Evolutionary conservation across 2,797 vertebrate genomes (phyloP).

Genomic region (Siniperca undulata): DNA sequence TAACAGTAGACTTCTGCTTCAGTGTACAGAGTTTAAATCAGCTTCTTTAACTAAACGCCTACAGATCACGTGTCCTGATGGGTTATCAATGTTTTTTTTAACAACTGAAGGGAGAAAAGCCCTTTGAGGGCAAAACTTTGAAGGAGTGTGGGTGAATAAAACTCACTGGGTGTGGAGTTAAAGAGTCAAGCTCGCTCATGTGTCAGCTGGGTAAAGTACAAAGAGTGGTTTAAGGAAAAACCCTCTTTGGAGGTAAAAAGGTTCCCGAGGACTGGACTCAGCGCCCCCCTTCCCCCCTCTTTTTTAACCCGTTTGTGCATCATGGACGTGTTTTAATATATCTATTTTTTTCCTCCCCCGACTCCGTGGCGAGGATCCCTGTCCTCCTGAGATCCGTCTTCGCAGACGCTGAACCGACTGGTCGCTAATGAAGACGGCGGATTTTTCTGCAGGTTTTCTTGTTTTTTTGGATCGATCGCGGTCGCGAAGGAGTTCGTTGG

Average conservation of each 20-base stretch:
- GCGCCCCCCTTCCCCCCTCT: neutral
- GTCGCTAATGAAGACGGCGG: neutral
- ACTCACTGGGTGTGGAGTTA: neutral
- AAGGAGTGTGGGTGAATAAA: conserved; percentile 14
- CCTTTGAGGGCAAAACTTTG: conserved; percentile 15
- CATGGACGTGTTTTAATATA: conserved; percentile 24
- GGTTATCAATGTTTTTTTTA: conserved; percentile 9
- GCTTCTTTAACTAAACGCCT: conserved; percentile 16
- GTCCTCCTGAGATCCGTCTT: neutral
- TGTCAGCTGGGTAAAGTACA: conserved; percentile 76
- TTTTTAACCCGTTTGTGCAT: neutral
- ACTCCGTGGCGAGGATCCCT: neutral
- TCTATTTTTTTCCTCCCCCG: neutral
- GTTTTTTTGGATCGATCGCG: conserved; percentile 17
- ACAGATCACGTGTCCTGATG: conserved; percentile 12
- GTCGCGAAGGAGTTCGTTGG: neutral
- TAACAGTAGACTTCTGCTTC: neutral
- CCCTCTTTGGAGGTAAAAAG: conserved; percentile 83
- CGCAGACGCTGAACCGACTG: conserved; percentile 4
- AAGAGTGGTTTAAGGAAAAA: conserved; percentile 63
- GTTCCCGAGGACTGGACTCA: conserved; percentile 7
- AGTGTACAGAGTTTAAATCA: conserved; percentile 18
- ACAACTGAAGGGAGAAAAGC: neutral
- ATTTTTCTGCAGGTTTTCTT: neutral
- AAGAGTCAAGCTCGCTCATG: conserved; percentile 2